These are phyloP conservation scores for Phlogophora meticulosa DNA, from an alignment of 2,888 invertebrate genomes.

Conservation along the genomic window DNA sequence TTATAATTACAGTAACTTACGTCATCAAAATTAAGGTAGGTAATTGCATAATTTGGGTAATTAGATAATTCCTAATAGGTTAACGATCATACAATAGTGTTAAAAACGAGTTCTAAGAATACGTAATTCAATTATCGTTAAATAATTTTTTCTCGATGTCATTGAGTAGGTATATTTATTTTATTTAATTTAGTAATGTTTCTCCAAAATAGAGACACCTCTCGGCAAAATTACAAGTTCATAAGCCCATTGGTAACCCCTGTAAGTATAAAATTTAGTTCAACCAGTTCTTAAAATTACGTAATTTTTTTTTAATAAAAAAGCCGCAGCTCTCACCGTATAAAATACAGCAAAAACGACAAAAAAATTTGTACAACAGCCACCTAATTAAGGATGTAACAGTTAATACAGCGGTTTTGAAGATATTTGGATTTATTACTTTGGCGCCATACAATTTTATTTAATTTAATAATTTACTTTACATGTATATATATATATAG, in stretches of 20 bases:
- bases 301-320: neutral
- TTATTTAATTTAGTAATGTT: neutral
- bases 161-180: neutral
- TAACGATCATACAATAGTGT: neutral
- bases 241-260: neutral
- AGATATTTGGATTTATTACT: constrained; percentile 5
- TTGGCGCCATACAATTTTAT: neutral
- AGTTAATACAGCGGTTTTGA: neutral
- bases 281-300: neutral
- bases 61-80: constrained; percentile 3
- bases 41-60: neutral
- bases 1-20: no score
- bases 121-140: no score
- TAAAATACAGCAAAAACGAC: neutral
- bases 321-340: neutral
- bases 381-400: neutral
- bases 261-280: neutral
- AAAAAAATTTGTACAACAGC: neutral
- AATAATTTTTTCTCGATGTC: neutral
- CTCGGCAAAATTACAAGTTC: neutral
- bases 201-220: neutral
- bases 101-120: constrained; percentile 9
- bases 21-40: neutral
- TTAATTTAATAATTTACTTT: neutral
- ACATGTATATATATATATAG: no score